phyloP scores from a whole-genome alignment of 2,113 vertebrate species.

The Rhabdomys dilectus region DNA sequence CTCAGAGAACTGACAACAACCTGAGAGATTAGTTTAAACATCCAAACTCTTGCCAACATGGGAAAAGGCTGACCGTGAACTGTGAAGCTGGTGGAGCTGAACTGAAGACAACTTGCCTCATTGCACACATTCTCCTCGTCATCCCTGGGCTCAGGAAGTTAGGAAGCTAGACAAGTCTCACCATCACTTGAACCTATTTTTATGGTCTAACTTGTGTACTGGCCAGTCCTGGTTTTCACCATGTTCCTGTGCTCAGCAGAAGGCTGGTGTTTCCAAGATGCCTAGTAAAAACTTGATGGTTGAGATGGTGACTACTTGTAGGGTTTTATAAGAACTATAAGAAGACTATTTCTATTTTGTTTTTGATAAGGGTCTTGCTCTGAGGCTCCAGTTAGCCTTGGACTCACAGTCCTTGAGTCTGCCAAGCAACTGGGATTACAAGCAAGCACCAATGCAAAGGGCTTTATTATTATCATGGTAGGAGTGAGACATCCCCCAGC shows the following conservation, averaged over 20 bases:
- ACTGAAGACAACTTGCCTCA: not conserved
- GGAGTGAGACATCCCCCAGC: not conserved
- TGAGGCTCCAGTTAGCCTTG: not conserved
- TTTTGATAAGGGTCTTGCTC: not conserved
- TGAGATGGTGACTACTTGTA: not conserved
- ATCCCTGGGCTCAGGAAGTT: too few relatives aligned
- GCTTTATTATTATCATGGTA: not conserved
- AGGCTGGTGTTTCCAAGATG: not conserved
- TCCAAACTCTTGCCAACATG: not conserved
- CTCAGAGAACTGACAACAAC: not conserved
- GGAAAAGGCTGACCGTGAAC: not conserved
- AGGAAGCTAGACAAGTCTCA: not conserved
- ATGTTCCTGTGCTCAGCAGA: not conserved
- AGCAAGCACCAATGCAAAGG: not conserved
- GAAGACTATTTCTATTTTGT: not conserved
- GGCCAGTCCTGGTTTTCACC: not conserved
- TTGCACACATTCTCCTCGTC: accelerated
- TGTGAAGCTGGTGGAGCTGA: not conserved
- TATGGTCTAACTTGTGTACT: not conserved
- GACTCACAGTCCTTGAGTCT: not conserved
- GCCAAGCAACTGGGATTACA: not conserved
- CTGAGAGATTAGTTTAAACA: not conserved
- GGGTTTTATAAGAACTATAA: not conserved
- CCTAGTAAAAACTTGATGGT: not conserved
- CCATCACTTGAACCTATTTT: not conserved